Evolutionary conservation across 2,888 invertebrate genomes (phyloP).

Genomic region (Cylloceria caligata): DNA sequence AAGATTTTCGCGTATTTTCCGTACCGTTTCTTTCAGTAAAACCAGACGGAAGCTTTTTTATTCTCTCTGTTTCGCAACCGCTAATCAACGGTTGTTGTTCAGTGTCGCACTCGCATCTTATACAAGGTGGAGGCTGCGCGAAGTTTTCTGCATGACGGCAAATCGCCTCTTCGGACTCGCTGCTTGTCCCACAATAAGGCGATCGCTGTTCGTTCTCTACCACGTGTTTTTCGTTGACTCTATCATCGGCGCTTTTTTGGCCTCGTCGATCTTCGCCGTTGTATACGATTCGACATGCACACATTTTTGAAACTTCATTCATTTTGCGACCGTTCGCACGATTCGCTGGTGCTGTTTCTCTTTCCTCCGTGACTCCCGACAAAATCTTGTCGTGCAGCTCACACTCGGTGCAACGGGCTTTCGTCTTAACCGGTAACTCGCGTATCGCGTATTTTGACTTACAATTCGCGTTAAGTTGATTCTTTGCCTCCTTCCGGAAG

Average conservation of each 20-base stretch:
- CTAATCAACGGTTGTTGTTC: conserved; percentile 7
- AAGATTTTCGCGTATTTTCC: conserved; percentile 72
- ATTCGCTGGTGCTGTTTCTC: background rate
- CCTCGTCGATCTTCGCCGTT: conserved; percentile 71
- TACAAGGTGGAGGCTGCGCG: background rate
- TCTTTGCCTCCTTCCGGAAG: conserved; percentile 79
- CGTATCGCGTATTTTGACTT: conserved; percentile 73
- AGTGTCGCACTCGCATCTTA: conserved; percentile 15
- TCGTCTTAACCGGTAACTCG: conserved; percentile 35
- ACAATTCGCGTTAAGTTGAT: conserved; percentile 78
- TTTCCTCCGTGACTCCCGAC: conserved; percentile 17
- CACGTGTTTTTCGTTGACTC: conserved; percentile 18
- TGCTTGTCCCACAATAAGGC: conserved; percentile 50
- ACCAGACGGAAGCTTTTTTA: conserved; percentile 49
- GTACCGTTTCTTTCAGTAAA: conserved; percentile 32
- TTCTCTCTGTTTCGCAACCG: background rate
- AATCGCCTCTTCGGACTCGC: conserved; percentile 28
- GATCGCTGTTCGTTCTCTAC: conserved; percentile 41
- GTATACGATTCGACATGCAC: conserved; percentile 65
- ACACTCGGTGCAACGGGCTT: conserved; percentile 49
- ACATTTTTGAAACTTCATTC: conserved; percentile 3
- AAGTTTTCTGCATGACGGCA: background rate
- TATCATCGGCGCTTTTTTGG: conserved; percentile 8
- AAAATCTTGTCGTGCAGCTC: conserved; percentile 63
- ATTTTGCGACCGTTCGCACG: background rate